phyloP scores from a whole-genome alignment of 2,888 invertebrate genomes.

The Chaetogeoica ovagalla region DNA sequence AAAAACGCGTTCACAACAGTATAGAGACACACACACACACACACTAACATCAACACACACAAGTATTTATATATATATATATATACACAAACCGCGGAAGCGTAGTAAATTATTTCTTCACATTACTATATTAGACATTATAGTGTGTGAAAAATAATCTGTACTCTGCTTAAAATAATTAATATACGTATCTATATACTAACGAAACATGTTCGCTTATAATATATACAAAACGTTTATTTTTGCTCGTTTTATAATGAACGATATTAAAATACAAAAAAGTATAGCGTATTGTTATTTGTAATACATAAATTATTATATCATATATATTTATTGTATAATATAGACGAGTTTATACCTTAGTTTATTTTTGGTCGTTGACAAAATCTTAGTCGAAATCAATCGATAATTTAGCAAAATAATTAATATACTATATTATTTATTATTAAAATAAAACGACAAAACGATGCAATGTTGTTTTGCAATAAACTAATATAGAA shows the following conservation, averaged over 20 bases:
- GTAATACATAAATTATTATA: not conserved
- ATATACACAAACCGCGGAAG: not conserved
- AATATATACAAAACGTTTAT: too few relatives aligned
- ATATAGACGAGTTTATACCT: constrained; percentile 8
- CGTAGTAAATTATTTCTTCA: not conserved
- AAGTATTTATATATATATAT: too few relatives aligned
- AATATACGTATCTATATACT: too few relatives aligned
- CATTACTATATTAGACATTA: not conserved
- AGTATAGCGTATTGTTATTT: not conserved
- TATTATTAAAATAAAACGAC: not conserved
- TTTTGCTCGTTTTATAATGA: too few relatives aligned
- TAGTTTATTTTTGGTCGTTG: not conserved
- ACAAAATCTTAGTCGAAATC: not conserved
- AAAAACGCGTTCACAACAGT: not conserved
- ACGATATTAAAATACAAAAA: too few relatives aligned
- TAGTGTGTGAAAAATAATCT: not conserved
- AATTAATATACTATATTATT: constrained; percentile 11
- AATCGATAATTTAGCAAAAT: not conserved
- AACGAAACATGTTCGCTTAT: too few relatives aligned
- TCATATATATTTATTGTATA: not conserved
- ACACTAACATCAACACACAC: not conserved
- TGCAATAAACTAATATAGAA: constrained; percentile 2
- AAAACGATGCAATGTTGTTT: constrained; percentile 8
- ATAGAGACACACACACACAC: not conserved
- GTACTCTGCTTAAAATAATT: not conserved